phyloP scores from a whole-genome alignment of 2,888 invertebrate species.

The Hyposoter dolosus region DNA sequence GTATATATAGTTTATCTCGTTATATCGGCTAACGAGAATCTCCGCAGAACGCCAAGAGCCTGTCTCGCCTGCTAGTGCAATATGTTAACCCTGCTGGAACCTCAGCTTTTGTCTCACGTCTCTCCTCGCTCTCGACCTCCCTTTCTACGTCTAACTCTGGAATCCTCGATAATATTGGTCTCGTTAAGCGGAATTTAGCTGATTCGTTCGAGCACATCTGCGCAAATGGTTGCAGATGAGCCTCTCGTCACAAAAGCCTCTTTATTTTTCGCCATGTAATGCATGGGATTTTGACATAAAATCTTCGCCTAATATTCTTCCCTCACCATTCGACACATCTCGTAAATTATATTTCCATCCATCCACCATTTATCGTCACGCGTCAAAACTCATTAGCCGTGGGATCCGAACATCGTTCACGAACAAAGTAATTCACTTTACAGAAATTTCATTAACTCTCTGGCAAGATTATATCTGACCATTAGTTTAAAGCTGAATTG shows the following conservation, averaged over 20 bases:
- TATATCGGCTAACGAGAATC: constrained; percentile 65
- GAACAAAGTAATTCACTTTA: neutral
- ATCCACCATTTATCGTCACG: neutral
- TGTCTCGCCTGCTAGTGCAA: constrained; percentile 48
- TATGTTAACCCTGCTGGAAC: constrained; percentile 49
- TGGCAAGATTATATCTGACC: neutral
- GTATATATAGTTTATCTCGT: constrained; percentile 39
- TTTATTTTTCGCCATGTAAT: constrained; percentile 4
- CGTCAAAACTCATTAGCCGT: neutral
- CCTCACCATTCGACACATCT: neutral
- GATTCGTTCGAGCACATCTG: constrained; percentile 57
- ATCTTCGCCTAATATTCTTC: neutral
- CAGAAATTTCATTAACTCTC: neutral
- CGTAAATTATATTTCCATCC: neutral
- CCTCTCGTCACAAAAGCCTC: neutral
- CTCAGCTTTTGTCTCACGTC: constrained; percentile 58
- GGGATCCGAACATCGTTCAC: no score
- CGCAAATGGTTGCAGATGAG: constrained; percentile 57
- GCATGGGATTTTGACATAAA: neutral
- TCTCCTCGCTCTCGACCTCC: constrained; percentile 27
- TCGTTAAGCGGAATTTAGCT: constrained; percentile 46
- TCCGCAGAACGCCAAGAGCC: constrained; percentile 50
- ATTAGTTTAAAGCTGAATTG: no score
- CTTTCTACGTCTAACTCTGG: constrained; percentile 28
- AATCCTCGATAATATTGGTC: constrained; percentile 56